Evolutionary conservation across 2,113 vertebrate genomes (phyloP), one percentile per base, ranked within the genome.

Genomic region (Climacteris rufus): DNA sequence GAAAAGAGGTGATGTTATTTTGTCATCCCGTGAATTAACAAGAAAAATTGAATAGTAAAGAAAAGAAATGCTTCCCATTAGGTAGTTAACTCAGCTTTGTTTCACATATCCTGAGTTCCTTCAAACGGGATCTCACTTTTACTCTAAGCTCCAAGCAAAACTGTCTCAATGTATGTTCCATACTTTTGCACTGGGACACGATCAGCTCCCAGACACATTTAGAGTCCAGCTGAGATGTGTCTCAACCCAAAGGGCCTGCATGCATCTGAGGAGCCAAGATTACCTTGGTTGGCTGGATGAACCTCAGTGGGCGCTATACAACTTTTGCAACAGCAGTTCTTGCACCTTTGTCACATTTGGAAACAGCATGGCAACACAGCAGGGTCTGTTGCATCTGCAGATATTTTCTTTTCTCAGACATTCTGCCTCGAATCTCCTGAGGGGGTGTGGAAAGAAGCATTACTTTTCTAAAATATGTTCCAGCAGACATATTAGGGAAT

Each of bases 211-310:
- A 10, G n/a, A 21, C 2, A 37, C 27, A 35, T 52, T 75, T 37
- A 44, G 35, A 56, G 4, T 25, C 59, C 31, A 63, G 7, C 21
- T 59, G n/a, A 47, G 61, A 65, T 11, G 11, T 2, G 1, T 47
- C 25, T 87, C 23, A 68, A 5, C 24, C 21, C 16, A 31, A 27
- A 78, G 23, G 10, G 8, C n/a, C 31, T 83, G 3, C 3, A 37
- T 60, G 16, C 4, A 22, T 53, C 33, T 44, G 47, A 60, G 24
- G 14, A 78, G 23, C 31, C 42, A 66, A 30, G 18, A 45, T 14
- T 57, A 15, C 10, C 7, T 17, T 68, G 14, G 1, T 0, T 49
- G 49, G 7, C 1, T 64, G 21, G 23, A 35, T 75, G 63, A 30
- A 69, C 16, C 18, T 59, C 0, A 1, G 7, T 49, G 35, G 83